These are phyloP conservation scores for Pollenia amentaria DNA, from an alignment of 2,888 invertebrate species.

Conservation along the genomic window DNA sequence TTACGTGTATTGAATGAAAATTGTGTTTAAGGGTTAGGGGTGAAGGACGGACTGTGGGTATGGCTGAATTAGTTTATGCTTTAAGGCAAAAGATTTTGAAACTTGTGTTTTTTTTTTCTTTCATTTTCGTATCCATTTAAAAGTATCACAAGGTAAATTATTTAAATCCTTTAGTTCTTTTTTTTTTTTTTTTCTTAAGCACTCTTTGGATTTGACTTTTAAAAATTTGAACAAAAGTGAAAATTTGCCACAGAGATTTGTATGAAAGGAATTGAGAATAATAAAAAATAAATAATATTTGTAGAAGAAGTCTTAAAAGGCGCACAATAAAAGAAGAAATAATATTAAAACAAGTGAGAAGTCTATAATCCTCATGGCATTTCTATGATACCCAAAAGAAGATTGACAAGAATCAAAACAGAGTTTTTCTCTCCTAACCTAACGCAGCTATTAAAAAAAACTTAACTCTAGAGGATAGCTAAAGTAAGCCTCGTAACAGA, in stretches of 20 bases:
- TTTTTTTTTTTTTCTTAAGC: not conserved
- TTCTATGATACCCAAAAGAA: too few species aligned
- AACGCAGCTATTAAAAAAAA: too few species aligned
- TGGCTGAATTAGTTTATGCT: not conserved
- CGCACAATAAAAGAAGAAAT: not conserved
- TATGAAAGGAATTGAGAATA: not conserved
- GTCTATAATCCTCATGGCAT: too few species aligned
- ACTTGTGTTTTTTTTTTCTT: not conserved
- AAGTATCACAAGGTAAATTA: constrained; percentile 52
- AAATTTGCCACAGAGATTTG: not conserved
- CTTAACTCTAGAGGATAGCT: too few species aligned
- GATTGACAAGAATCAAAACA: too few species aligned
- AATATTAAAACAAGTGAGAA: not conserved
- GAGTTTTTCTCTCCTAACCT: too few species aligned
- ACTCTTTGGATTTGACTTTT: not conserved
- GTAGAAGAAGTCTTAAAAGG: not conserved
- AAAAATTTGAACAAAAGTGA: constrained; percentile 10
- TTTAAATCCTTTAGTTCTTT: not conserved
- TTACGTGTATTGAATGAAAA: constrained; percentile 19
- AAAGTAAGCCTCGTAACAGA: too few species aligned
- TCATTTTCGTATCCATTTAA: not conserved
- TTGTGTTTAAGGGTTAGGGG: constrained; percentile 1
- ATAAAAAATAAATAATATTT: constrained; percentile 8
- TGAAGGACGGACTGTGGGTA: not conserved
- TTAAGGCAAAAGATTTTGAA: not conserved